Percentiles rank a stretch among this genome's conserved stretches.
Evolutionary conservation across 2,113 vertebrate species (phyloP).

Genomic region (Platichthys stellatus): DNA sequence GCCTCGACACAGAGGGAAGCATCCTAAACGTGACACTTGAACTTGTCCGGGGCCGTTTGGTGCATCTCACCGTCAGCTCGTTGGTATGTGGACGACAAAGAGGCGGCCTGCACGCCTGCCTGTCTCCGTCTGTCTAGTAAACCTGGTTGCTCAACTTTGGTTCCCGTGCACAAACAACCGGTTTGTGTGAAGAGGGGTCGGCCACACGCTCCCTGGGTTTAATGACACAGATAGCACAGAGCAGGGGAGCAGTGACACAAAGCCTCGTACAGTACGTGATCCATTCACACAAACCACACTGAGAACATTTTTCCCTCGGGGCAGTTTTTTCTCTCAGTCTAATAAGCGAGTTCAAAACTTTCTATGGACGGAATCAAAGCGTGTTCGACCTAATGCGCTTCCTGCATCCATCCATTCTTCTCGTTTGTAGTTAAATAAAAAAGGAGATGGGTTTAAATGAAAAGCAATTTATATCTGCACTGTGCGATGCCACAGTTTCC

Average conservation of each 20-base stretch:
- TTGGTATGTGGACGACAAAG: slow-evolving; percentile 76
- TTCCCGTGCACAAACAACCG: background rate
- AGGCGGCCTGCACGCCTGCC: slow-evolving; percentile 51
- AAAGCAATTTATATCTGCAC: no score
- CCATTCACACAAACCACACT: slow-evolving; percentile 20
- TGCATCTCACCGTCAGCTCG: slow-evolving; percentile 57
- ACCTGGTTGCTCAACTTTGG: slow-evolving; percentile 50
- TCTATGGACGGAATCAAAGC: slow-evolving; percentile 16
- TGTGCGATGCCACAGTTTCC: background rate
- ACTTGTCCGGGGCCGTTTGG: slow-evolving; percentile 73
- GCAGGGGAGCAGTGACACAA: background rate
- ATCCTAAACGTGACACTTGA: slow-evolving; percentile 79
- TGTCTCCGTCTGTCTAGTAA: slow-evolving; percentile 28
- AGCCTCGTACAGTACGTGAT: slow-evolving; percentile 16
- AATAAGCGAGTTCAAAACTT: slow-evolving; percentile 29
- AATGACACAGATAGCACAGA: background rate
- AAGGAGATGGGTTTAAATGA: no score
- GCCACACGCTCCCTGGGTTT: no score
- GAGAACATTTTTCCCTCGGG: slow-evolving; percentile 8
- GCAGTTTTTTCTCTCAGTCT: background rate
- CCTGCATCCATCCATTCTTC: slow-evolving; percentile 19
- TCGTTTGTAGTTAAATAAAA: background rate
- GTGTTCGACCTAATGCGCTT: background rate
- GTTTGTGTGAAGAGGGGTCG: background rate
- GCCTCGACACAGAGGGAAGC: slow-evolving; percentile 68